These are phyloP conservation scores for Heliothis subflexa DNA, from an alignment of 1,140 invertebrate genomes.

Conservation along the genomic window DNA sequence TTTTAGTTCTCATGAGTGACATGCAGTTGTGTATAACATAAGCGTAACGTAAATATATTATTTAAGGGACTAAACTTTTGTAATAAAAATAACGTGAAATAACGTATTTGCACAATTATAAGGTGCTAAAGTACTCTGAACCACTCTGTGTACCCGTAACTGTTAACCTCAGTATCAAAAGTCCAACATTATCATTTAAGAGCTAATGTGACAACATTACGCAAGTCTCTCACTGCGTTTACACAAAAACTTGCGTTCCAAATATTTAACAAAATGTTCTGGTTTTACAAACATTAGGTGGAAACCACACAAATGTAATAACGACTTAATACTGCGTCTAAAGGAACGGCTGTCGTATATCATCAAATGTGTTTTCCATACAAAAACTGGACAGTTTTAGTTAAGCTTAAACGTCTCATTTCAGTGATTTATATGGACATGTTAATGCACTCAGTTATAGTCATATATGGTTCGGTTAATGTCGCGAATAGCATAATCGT, in stretches of 20 bases:
- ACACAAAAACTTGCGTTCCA: background rate
- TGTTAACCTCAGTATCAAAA: no score
- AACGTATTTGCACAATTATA: no score
- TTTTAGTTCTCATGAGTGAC: no score
- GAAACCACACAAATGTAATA: background rate
- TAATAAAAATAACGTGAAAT: no score
- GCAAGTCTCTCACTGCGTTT: background rate
- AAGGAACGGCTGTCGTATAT: background rate
- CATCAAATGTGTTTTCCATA: conserved; percentile 8
- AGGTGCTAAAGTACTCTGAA: no score
- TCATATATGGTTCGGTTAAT: background rate
- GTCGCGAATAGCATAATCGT: background rate
- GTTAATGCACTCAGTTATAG: background rate
- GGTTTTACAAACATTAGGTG: conserved; percentile 1
- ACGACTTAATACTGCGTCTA: background rate
- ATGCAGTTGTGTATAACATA: no score
- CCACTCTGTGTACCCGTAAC: no score
- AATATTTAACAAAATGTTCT: conserved; percentile 7
- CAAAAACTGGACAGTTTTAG: conserved; percentile 12
- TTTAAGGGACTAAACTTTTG: no score
- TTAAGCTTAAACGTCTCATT: background rate
- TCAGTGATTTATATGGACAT: background rate
- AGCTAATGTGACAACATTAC: background rate
- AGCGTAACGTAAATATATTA: no score
- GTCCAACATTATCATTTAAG: background rate